Percentiles rank a stretch among this genome's conserved stretches.
Conservation (phyloP, 37 sponge, comb jelly and placozoan genomes). For the Ianthella basta region DNA sequence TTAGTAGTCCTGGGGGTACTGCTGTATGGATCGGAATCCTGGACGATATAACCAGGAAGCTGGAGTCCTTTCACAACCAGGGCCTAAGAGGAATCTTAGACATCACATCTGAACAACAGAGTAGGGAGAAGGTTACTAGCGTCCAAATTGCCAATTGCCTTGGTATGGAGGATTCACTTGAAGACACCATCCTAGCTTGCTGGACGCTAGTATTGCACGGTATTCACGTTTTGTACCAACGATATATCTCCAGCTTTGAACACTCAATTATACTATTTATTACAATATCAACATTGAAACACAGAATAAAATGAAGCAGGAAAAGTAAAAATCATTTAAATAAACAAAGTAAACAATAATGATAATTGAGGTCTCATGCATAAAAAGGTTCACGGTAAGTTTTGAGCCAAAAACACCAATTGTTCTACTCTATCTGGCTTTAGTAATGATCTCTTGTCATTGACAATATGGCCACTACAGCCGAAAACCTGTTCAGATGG, state of each 20-base stretch:
- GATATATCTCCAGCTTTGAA: no score
- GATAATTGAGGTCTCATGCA: no score
- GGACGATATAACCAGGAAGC: slow-evolving; percentile 9
- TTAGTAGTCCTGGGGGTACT: slow-evolving; percentile 25
- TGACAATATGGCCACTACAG: not conserved
- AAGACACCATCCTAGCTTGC: not conserved
- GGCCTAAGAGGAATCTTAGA: not conserved
- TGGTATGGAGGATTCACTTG: slow-evolving; percentile 13
- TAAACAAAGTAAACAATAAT: no score
- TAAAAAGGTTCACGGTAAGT: not conserved
- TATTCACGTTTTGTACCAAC: not conserved
- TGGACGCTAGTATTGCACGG: slow-evolving; percentile 7
- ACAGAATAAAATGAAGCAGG: no score
- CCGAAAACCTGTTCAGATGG: slow-evolving; percentile 45
- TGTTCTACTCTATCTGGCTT: slow-evolving; percentile 39
- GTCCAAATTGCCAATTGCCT: slow-evolving; percentile 2
- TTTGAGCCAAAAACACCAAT: slow-evolving; percentile 41
- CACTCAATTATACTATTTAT: no score
- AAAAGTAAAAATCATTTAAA: no score
- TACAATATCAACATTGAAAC: no score
- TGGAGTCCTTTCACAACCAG: not conserved
- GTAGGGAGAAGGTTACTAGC: not conserved
- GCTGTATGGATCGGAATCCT: slow-evolving; percentile 13
- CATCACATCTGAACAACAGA: slow-evolving; percentile 11
- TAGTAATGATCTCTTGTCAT: slow-evolving; percentile 11